Conservation (phyloP, 2,113 vertebrate species). For the Pachypanchax playfairii region DNA sequence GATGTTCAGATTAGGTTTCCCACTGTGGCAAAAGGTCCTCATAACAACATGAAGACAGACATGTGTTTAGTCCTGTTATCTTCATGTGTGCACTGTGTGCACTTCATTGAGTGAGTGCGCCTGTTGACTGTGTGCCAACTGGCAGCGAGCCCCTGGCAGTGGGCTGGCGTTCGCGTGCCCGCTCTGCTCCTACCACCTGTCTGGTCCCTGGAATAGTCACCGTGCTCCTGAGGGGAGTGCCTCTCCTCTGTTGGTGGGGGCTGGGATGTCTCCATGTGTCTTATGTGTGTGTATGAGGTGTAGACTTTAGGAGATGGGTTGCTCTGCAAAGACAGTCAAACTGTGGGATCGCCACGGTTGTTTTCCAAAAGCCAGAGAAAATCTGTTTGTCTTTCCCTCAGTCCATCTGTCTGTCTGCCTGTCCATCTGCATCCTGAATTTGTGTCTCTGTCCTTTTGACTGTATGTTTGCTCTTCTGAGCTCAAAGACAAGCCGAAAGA, state of each 20-base stretch:
- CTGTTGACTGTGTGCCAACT: conserved; percentile 75
- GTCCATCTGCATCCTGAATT: conserved; percentile 71
- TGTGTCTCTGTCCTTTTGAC: conserved; percentile 60
- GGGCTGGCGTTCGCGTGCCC: conserved; percentile 62
- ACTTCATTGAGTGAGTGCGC: conserved; percentile 64
- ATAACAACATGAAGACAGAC: conserved; percentile 45
- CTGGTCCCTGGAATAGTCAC: conserved; percentile 76
- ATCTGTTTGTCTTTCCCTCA: conserved; percentile 57
- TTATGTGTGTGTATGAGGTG: conserved; percentile 14
- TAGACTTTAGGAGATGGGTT: conserved; percentile 21
- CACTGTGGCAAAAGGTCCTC: conserved; percentile 40
- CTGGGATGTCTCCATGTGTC: conserved; percentile 5
- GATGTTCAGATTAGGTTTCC: conserved; percentile 28
- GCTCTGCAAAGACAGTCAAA: conserved; percentile 42
- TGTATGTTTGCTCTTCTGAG: conserved; percentile 53
- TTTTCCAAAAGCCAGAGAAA: conserved; percentile 53
- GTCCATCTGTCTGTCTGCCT: conserved; percentile 74
- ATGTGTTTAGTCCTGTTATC: conserved; percentile 66
- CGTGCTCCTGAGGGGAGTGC: conserved; percentile 55
- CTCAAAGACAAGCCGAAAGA: conserved; percentile 37
- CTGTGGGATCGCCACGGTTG: conserved; percentile 39
- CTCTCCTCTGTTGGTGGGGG: conserved; percentile 45
- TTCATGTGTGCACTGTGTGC: conserved; percentile 68
- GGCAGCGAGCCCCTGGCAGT: conserved; percentile 74
- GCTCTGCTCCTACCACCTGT: conserved; percentile 81